Percentiles rank a stretch among this genome's conserved stretches.
phyloP scores from a whole-genome alignment of 2,113 vertebrate species.

The Herpailurus yagouaroundi region DNA sequence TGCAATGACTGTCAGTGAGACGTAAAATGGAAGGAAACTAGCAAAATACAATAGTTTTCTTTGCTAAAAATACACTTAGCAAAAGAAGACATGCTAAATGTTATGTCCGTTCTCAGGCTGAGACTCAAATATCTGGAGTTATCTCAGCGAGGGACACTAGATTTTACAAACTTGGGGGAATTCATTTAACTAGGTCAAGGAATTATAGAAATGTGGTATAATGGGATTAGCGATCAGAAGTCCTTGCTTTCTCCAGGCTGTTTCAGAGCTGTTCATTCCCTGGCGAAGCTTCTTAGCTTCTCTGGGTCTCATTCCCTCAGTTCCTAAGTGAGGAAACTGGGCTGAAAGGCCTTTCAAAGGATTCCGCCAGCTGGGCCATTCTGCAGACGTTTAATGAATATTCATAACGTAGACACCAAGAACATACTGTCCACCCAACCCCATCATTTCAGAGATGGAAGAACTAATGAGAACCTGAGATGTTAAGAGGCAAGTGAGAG shows the following conservation, averaged over 20 bases:
- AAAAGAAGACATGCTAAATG: conserved; percentile 46
- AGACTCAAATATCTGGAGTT: conserved; percentile 60
- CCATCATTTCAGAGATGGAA: not conserved
- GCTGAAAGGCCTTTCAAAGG: not conserved
- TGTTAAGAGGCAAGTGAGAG: not conserved
- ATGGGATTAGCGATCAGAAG: conserved; percentile 10
- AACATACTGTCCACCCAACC: not conserved
- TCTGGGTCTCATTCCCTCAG: not conserved
- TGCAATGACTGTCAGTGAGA: conserved; percentile 38
- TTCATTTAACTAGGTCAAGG: conserved; percentile 46
- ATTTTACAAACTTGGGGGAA: not conserved
- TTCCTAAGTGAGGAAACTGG: not conserved
- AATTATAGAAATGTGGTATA: not conserved
- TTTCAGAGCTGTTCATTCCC: not conserved
- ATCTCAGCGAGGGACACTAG: conserved; percentile 32
- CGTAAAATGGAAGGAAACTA: not conserved
- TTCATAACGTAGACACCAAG: not conserved
- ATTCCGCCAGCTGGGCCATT: not conserved
- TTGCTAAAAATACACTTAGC: conserved; percentile 52
- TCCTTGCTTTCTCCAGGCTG: not conserved
- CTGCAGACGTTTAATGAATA: not conserved
- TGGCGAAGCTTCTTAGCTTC: not conserved
- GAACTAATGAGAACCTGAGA: not conserved
- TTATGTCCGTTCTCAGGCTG: conserved; percentile 58
- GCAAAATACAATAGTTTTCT: conserved; percentile 26